A percentile compares a stretch with the other conserved stretches of the same genome.
phyloP scores from a whole-genome alignment of 2,113 vertebrate genomes.

The Corythaixoides concolor region DNA sequence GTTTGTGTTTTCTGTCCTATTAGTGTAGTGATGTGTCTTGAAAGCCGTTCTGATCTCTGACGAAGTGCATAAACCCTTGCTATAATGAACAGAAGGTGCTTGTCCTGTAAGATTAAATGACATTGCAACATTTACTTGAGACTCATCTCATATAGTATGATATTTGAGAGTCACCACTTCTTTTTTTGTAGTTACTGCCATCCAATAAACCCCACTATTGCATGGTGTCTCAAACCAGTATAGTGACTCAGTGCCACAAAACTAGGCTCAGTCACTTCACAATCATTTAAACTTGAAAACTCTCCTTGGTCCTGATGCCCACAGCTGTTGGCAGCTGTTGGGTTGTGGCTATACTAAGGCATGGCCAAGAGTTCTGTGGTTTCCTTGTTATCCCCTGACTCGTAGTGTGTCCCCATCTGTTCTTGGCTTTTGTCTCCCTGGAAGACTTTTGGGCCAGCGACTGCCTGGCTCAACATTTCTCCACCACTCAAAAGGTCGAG shows the following conservation, averaged over 20 bases:
- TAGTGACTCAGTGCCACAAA: not conserved
- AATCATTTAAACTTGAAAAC: not conserved
- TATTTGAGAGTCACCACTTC: not conserved
- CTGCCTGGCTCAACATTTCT: not conserved
- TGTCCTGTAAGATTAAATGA: not conserved
- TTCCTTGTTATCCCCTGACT: not conserved
- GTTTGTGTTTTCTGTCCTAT: not conserved
- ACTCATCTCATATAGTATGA: not conserved
- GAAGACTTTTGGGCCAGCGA: not conserved
- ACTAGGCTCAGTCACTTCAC: not conserved
- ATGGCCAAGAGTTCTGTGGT: not conserved
- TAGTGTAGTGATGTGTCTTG: not conserved
- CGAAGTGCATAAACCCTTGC: not conserved
- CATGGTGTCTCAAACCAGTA: not conserved
- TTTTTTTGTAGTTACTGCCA: not conserved
- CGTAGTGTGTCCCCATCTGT: accelerated
- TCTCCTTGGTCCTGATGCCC: not conserved
- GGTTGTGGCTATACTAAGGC: not conserved
- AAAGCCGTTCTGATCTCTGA: not conserved
- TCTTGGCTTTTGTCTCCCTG: not conserved
- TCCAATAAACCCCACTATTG: not conserved
- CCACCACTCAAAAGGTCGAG: not conserved
- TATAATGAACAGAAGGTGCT: not conserved
- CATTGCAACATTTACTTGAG: not conserved
- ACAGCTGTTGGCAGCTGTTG: not conserved